Conservation (phyloP, 2,888 invertebrate genomes). For the Cryptus viduatorius region DNA sequence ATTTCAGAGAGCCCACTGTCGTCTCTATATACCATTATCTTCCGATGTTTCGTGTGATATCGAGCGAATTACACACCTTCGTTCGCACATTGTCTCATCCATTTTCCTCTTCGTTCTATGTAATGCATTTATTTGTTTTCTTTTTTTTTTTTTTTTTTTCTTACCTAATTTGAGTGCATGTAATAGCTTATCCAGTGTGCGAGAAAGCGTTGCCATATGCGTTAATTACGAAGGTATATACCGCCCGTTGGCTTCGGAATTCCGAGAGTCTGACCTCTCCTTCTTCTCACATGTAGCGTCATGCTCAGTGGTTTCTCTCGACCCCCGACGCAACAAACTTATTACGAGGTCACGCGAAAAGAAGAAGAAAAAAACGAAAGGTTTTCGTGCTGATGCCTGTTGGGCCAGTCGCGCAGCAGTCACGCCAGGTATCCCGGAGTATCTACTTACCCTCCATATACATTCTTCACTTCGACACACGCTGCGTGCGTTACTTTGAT, state of each 20-base stretch:
- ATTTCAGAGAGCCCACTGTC: slow-evolving; percentile 4
- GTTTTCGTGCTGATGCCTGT: slow-evolving; percentile 57
- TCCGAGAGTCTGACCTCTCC: neutral
- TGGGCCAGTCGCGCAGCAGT: slow-evolving; percentile 39
- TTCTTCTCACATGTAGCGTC: neutral
- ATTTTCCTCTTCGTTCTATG: neutral
- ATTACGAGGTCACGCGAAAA: slow-evolving; percentile 55
- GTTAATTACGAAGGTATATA: slow-evolving; percentile 52
- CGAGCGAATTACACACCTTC: neutral
- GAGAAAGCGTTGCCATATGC: slow-evolving; percentile 15
- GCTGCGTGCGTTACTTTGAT: slow-evolving; percentile 22
- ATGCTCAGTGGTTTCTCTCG: slow-evolving; percentile 15
- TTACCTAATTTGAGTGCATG: neutral
- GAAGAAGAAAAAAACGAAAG: slow-evolving; percentile 21
- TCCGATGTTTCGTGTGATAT: slow-evolving; percentile 15
- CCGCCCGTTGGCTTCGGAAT: slow-evolving; percentile 47
- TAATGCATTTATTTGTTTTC: neutral
- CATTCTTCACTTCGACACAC: neutral
- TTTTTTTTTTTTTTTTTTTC: neutral
- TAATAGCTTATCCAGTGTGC: neutral
- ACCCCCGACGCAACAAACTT: slow-evolving; percentile 54
- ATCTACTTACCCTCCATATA: neutral
- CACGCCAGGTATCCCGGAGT: slow-evolving; percentile 47
- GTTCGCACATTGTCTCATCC: neutral
- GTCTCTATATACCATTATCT: neutral